Evolutionary conservation across 2,888 invertebrate species (phyloP), one percentile per base, ranked within the genome.

Genomic region (Gryllus longicercus): DNA sequence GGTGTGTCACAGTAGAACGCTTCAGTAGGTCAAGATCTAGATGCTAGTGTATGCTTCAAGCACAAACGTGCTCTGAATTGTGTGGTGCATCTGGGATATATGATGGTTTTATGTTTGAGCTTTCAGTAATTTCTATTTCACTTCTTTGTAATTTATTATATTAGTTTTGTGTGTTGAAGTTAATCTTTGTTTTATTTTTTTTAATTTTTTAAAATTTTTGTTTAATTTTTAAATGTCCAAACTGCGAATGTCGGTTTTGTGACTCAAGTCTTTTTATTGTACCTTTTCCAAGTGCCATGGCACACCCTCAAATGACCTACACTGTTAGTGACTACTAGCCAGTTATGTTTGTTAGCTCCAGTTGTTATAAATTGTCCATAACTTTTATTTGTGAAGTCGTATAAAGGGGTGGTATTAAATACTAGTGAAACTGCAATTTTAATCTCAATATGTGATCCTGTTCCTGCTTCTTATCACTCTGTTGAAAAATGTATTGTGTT

Each of bases 91-190:
- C 16, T 63, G 16, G n/a, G 63, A n/a, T 18, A 63, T 63, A n/a
- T 63, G 63, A 14, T 63, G 63, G 63, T 63, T 63, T 63, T 63
- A 63, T 63, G 63, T 63, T 63, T 63, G 63, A 63, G 63, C 63
- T 63, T 63, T 63, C 63, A 63, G 63, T 63, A 63, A 14, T 63
- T n/a, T 63, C n/a, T 63, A 38, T 38, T 38, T 38, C 38, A 38
- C 38, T 63, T n/a, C 14, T n/a, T 63, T 63, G 63, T 63, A 63
- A 63, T 63, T 63, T 63, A 63, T 63, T 63, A n/a, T 63, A 63
- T 63, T 63, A 63, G 63, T 11, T 63, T 63, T 63, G 63, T 63
- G 63, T 63, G 63, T 63, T 63, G n/a, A 63, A 63, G 63, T 18
- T 18, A 63, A n/a, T 63, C n/a, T 63, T 63, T 63, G 11, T 63